A percentile compares a stretch with the other conserved stretches of the same genome.
Evolutionary conservation across 2,888 invertebrate genomes (phyloP).

Genomic region (Corythucha ciliata): DNA sequence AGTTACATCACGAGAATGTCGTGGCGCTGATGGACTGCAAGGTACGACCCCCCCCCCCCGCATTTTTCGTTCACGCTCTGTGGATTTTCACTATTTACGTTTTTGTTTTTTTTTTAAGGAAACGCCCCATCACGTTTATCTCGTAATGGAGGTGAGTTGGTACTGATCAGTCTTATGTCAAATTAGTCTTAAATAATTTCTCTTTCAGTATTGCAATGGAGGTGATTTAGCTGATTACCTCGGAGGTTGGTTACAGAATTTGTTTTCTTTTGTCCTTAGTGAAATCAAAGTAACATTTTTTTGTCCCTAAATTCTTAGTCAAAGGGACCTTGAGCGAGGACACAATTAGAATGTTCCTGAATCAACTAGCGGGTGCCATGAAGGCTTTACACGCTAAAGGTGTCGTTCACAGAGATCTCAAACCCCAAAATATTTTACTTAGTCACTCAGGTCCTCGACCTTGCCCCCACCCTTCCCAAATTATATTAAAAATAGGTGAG

Average conservation of each 20-base stretch:
- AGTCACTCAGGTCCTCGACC: conserved; percentile 64
- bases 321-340: conserved; percentile 95
- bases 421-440: conserved; percentile 97
- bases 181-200: conserved; percentile 38
- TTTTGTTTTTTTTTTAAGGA: conserved; percentile 50
- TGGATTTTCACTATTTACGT: background rate
- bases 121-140: conserved; percentile 85
- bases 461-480: conserved; percentile 68
- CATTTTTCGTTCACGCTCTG: no score
- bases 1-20: conserved; percentile 96
- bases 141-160: conserved; percentile 88
- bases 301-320: no score
- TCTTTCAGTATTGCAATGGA: conserved; percentile 90
- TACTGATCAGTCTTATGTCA: conserved; percentile 36
- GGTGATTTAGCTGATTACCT: conserved; percentile 98
- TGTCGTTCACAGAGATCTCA: conserved; percentile 96
- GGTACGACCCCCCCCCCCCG: conserved; percentile 42
- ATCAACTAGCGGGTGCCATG: conserved; percentile 93
- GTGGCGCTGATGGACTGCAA: conserved; percentile 96
- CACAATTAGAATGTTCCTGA: conserved; percentile 87
- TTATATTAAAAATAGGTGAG: conserved; percentile 88
- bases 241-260: conserved; percentile 50
- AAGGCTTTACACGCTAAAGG: conserved; percentile 93
- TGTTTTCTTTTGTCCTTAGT: background rate
- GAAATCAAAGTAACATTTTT: conserved; percentile 9